Evolutionary conservation across 2,113 vertebrate genomes (phyloP).

Genomic region (Anthoscopus minutus): DNA sequence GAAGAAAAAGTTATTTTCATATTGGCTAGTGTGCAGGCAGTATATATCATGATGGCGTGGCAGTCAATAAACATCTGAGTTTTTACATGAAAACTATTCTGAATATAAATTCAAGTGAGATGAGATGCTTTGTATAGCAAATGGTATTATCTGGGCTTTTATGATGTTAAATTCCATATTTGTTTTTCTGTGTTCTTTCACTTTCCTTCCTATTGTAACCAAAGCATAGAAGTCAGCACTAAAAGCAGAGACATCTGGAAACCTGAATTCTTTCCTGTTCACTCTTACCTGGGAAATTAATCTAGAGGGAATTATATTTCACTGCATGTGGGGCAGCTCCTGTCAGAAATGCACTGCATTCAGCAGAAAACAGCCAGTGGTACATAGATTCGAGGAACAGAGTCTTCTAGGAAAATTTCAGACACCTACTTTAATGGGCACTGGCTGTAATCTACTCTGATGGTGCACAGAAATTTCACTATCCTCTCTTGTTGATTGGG

Average conservation of each 20-base stretch:
- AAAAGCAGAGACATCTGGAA: not conserved
- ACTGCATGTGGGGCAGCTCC: not conserved
- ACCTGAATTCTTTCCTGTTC: not conserved
- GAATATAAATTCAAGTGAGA: not conserved
- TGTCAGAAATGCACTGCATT: not conserved
- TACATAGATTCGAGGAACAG: not conserved
- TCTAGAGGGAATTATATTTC: not conserved
- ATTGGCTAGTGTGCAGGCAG: not conserved
- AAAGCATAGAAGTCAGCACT: not conserved
- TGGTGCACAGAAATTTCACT: not conserved
- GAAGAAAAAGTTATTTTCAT: not conserved
- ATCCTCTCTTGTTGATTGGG: not conserved
- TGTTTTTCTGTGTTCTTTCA: not conserved
- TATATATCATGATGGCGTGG: not conserved
- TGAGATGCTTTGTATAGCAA: not conserved
- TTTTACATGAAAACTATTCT: not conserved
- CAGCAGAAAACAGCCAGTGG: not conserved
- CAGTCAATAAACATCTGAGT: not conserved
- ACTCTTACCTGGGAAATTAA: not conserved
- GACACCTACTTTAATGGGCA: not conserved
- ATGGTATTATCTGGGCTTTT: not conserved
- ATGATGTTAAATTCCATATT: not conserved
- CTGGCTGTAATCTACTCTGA: not conserved
- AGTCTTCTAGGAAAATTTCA: not conserved
- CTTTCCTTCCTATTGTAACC: not conserved